These are phyloP conservation scores for Apus apus DNA, from an alignment of 2,113 vertebrate genomes.

Conservation along the genomic window DNA sequence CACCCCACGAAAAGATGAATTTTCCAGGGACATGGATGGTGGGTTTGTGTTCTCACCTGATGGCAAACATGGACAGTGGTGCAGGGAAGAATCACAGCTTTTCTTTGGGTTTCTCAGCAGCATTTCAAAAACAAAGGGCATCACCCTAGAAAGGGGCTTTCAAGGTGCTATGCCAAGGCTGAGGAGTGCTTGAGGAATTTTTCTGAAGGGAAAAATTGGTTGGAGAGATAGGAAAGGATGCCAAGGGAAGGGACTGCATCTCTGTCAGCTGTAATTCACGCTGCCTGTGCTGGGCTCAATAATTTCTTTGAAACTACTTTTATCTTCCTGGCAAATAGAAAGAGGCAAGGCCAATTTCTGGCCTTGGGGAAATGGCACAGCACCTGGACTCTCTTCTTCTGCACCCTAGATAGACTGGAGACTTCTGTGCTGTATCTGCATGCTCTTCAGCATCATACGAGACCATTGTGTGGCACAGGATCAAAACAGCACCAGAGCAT, in stretches of 20 bases:
- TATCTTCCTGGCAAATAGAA: background rate
- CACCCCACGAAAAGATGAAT: background rate
- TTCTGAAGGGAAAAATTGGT: background rate
- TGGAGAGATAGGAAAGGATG: background rate
- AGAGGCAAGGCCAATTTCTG: background rate
- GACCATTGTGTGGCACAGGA: background rate
- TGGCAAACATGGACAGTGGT: background rate
- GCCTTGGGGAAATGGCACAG: background rate
- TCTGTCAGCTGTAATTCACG: background rate
- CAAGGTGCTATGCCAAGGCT: background rate
- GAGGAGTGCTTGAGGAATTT: background rate
- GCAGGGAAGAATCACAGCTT: background rate
- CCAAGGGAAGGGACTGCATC: background rate
- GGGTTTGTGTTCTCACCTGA: background rate
- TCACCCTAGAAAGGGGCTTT: background rate
- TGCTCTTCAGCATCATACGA: background rate
- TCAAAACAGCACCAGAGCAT: background rate
- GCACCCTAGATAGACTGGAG: background rate
- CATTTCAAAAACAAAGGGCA: background rate
- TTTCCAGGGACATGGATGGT: background rate
- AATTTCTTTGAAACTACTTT: background rate
- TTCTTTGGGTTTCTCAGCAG: background rate
- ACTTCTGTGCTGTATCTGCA: background rate
- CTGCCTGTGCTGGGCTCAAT: background rate
- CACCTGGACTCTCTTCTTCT: background rate